These are phyloP conservation scores for Sturnus vulgaris DNA, from an alignment of 2,113 vertebrate species.

Conservation along the genomic window DNA sequence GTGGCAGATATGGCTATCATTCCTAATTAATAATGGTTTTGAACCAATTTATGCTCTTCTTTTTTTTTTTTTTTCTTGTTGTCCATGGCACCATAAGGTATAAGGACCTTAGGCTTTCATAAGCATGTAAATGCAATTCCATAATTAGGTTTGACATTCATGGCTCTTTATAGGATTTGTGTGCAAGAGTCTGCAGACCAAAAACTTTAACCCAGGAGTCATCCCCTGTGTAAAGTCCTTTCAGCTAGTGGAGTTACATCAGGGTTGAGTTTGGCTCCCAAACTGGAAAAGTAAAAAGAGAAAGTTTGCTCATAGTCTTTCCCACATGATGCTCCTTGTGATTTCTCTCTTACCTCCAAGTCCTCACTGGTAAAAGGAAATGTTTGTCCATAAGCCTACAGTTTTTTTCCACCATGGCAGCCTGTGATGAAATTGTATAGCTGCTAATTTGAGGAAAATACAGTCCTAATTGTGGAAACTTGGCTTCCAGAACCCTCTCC, in stretches of 20 bases:
- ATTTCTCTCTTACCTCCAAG: constrained; percentile 59
- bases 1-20: not conserved
- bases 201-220: constrained; percentile 15
- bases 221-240: constrained; percentile 1
- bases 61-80: not conserved
- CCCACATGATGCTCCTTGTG: constrained; percentile 65
- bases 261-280: constrained; percentile 45
- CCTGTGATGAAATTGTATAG: constrained; percentile 62
- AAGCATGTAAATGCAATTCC: not conserved
- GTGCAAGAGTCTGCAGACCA: not conserved
- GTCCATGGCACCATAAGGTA: not conserved
- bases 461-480: constrained; percentile 20
- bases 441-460: constrained; percentile 58
- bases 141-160: constrained; percentile 27
- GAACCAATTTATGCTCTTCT: not conserved
- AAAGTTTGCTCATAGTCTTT: constrained; percentile 58
- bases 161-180: constrained; percentile 42
- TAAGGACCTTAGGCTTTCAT: constrained; percentile 1
- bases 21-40: constrained; percentile 13
- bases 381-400: constrained; percentile 52
- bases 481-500: not conserved
- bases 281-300: constrained; percentile 63
- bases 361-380: constrained; percentile 57
- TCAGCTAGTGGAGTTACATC: constrained; percentile 44
- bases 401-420: constrained; percentile 66